Evolutionary conservation across 1,140 invertebrate species (phyloP).

Genomic region (Myzus persicae): DNA sequence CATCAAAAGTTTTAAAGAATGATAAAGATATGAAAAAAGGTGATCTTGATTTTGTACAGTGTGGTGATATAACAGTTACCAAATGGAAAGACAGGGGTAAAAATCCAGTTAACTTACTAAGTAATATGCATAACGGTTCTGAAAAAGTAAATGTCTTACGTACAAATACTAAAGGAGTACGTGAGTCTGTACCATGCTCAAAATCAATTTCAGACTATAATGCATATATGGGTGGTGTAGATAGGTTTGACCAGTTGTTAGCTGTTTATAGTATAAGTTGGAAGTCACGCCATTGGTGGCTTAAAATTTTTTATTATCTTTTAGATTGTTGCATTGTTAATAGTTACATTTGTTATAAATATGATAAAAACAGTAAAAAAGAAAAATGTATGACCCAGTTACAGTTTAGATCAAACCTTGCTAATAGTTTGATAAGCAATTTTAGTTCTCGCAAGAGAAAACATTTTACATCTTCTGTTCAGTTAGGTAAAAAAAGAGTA

Average conservation of each 20-base stretch:
- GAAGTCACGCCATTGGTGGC: conserved; percentile 52
- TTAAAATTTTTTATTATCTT: conserved; percentile 58
- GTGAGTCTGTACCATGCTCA: background rate
- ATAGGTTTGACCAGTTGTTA: background rate
- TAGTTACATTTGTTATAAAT: conserved; percentile 56
- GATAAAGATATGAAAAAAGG: too few relatives aligned
- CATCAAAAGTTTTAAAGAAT: too few relatives aligned
- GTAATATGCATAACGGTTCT: too few relatives aligned
- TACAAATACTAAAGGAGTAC: too few relatives aligned
- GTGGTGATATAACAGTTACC: too few relatives aligned
- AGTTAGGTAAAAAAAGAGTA: background rate
- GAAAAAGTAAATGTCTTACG: too few relatives aligned
- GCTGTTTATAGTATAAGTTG: background rate
- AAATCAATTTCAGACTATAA: background rate
- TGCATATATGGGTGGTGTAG: background rate
- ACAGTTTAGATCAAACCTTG: background rate
- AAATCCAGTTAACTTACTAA: too few relatives aligned
- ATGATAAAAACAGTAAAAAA: conserved; percentile 31
- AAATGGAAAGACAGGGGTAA: too few relatives aligned
- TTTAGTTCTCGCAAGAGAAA: background rate
- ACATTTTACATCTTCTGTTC: background rate
- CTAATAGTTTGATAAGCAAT: background rate
- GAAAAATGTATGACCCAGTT: background rate
- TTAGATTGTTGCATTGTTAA: conserved; percentile 59
- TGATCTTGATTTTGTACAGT: too few relatives aligned